phyloP scores from a whole-genome alignment of 2,113 vertebrate species.

The Sialia sialis region DNA sequence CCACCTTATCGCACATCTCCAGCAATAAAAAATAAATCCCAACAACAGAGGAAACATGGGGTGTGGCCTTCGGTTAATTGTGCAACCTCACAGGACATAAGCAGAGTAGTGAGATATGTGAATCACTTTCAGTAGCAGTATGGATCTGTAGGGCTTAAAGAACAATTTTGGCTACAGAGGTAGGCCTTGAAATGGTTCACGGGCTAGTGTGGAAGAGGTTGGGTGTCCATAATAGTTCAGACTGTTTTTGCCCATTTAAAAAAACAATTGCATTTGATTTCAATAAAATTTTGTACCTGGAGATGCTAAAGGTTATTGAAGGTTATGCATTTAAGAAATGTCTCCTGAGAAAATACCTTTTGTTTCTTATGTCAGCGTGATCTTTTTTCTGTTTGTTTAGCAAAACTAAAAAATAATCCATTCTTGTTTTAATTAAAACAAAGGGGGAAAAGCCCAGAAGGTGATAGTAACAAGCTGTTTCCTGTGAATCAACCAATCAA shows the following conservation, averaged over 20 bases:
- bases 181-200: neutral
- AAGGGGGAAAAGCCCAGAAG: accelerated
- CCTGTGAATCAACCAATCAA: neutral
- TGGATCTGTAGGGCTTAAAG: neutral
- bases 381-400: neutral
- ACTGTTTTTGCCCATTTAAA: neutral
- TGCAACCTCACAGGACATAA: neutral
- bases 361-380: neutral
- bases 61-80: neutral
- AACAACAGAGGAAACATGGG: accelerated
- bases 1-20: neutral
- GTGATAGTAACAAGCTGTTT: neutral
- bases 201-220: accelerated
- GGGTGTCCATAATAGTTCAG: neutral
- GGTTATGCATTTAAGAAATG: neutral
- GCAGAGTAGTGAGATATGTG: neutral
- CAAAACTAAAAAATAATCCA: neutral
- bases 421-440: neutral
- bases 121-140: neutral
- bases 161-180: neutral
- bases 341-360: neutral
- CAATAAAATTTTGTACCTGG: neutral
- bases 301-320: neutral
- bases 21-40: neutral
- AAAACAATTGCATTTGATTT: neutral